Evolutionary conservation across 2,888 invertebrate species (phyloP), one percentile per base, ranked within the genome.

Genomic region (Cataglyphis albicans): DNA sequence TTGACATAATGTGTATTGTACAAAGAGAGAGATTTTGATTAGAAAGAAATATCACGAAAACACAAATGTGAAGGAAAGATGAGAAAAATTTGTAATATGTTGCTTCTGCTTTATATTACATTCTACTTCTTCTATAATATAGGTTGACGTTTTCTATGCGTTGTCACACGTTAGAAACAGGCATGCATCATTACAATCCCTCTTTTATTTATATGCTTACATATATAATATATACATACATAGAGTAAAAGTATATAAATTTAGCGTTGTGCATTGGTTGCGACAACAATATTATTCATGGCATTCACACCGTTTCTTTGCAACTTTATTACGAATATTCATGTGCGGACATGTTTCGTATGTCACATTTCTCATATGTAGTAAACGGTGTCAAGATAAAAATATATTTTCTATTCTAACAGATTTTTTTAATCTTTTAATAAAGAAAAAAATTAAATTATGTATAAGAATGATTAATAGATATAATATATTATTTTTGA

Each of bases 111-210:
- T 2, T 29, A 29, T 29, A 29, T 29, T 29, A 29, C 29, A 29
- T 29, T 29, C 29, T 29, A 29, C 29, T 29, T 2, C 29, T 29
- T 29, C 68, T 29, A 6, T 52, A 75, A 75, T 38, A 48, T 52
- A 38, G n/a, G 38, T 55, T 75, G 75, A 75, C 75, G 29, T 67
- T 75, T 75, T 75, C 52, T 35, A 35, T 35, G 12, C 18, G 52
- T 25, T 75, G 52, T 12, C 15, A 12, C n/a, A 12, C n/a, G 12
- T 35, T 35, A 52, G 52, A 38, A 65, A 35, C 52, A 67, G 35
- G 55, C 67, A 67, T 75, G 67, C 38, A 75, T 75, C 75, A 75
- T 75, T 75, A 75, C 38, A 52, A 68, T 57, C 21, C 35, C 2
- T 18, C 35, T 75, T 75, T 35, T 76, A 68, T 76, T 55, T 76